These are phyloP conservation scores for Bostrychus sinensis DNA, from an alignment of 2,113 vertebrate genomes.

Conservation along the genomic window DNA sequence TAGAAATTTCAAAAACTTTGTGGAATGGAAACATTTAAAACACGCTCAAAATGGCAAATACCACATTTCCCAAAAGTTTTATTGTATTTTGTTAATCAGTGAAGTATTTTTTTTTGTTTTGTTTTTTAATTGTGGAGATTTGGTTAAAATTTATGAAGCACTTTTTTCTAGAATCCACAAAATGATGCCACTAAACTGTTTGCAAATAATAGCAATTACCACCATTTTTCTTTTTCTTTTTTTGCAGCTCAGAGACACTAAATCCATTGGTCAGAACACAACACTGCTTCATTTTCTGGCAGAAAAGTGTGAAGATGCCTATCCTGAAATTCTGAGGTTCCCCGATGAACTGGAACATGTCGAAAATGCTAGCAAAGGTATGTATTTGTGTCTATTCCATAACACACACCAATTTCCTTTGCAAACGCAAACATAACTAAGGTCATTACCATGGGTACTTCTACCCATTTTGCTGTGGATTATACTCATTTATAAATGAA, in stretches of 20 bases:
- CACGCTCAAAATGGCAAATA: too few species aligned
- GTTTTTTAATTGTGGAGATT: too few species aligned
- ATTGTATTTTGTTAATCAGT: too few species aligned
- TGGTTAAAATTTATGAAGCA: too few species aligned
- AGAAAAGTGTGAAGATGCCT: conserved; percentile 88
- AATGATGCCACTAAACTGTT: too few species aligned
- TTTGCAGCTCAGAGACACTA: conserved; percentile 92
- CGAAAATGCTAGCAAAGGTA: conserved; percentile 96
- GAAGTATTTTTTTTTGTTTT: too few species aligned
- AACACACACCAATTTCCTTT: too few species aligned
- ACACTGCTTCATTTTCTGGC: conserved; percentile 94
- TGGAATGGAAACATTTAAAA: too few species aligned
- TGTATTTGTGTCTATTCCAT: conserved; percentile 16
- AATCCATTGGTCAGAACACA: conserved; percentile 89
- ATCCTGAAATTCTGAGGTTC: conserved; percentile 88
- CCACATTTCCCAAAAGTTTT: too few species aligned
- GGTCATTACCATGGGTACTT: background rate
- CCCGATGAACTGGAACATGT: conserved; percentile 92
- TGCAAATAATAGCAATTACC: background rate
- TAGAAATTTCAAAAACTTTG: too few species aligned
- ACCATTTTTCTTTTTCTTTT: background rate
- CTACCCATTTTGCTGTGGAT: background rate
- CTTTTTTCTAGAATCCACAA: too few species aligned
- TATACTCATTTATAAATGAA: background rate
- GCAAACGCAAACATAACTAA: background rate